phyloP scores from a whole-genome alignment of 37 sponge, comb jelly and placozoan species.

The Chondrosia reniformis region DNA sequence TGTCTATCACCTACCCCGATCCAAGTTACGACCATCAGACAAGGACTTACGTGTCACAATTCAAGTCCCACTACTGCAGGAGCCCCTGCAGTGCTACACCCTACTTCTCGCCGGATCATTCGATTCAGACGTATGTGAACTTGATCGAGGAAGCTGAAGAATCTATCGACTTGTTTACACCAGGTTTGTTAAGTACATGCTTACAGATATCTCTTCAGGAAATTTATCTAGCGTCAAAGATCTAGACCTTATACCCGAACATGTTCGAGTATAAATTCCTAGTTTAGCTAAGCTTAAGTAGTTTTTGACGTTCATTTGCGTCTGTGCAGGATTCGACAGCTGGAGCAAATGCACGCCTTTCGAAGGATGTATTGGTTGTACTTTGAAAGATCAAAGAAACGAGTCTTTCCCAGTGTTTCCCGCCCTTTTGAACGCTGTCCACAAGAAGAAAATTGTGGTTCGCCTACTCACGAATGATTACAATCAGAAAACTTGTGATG shows the following conservation, averaged over 20 bases:
- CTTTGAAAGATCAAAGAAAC: conserved; percentile 36
- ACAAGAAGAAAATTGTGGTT: conserved; percentile 36
- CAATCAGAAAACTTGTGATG: conserved; percentile 41
- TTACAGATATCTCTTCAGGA: too few species aligned
- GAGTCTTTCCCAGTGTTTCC: conserved; percentile 81
- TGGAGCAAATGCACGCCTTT: conserved; percentile 74
- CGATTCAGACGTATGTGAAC: conserved; percentile 57
- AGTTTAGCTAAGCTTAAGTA: too few species aligned
- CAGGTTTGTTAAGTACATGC: conserved; percentile 46
- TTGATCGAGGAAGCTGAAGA: conserved; percentile 65
- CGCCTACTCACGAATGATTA: conserved; percentile 75
- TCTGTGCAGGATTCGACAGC: conserved; percentile 60
- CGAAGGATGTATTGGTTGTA: conserved; percentile 63
- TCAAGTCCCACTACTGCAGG: conserved; percentile 41
- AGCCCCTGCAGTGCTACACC: conserved; percentile 63
- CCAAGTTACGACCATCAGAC: conserved; percentile 77
- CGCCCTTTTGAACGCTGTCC: conserved; percentile 77
- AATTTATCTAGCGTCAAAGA: too few species aligned
- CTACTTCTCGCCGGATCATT: conserved; percentile 87
- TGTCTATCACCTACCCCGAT: background rate
- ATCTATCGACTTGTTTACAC: conserved; percentile 67
- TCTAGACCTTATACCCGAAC: background rate
- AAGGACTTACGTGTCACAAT: conserved; percentile 41
- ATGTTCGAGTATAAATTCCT: too few species aligned
- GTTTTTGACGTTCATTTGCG: background rate